Evolutionary conservation across 2,113 vertebrate genomes (phyloP), one percentile per base, ranked within the genome.

Genomic region (mouse (Mus musculus)): DNA sequence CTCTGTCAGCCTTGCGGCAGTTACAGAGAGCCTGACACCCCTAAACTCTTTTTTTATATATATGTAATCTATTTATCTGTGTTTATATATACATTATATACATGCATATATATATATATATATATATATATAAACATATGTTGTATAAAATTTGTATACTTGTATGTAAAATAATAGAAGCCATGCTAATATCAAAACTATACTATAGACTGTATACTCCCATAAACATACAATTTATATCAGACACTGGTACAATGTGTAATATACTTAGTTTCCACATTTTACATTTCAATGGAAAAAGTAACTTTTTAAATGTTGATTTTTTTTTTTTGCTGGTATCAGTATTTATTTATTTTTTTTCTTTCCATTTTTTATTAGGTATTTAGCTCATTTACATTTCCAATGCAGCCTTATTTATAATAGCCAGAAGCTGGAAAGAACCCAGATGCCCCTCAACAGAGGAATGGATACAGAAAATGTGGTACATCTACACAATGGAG

Each of bases 261-360:
- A 82, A 81, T 88, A 7, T 33, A 72, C 78, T 88, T 86, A 61
- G 61, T 12, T 69, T 54, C 84, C 33, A 63, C 11, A 1, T 42
- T 81, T 89, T 89, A 67, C 42, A 78, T 54, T 88, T 81, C 9
- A 93, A 16, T 71, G 42, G 69, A 78, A 90, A 52, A 80, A n/a
- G 54, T n/a, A 73, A 61, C 52, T 71, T 88, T 88, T 93, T 73
- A 42, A 82, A 49, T 56, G 52, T 54, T 85, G 20, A 10, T 93
- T 77, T n/a, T n/a, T n/a, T n/a, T n/a, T n/a, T n/a, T n/a, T n/a
- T n/a, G n/a, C n/a, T n/a, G n/a, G n/a, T n/a, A n/a, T n/a, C n/a
- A n/a, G n/a, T n/a, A n/a, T n/a, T n/a, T n/a, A n/a, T n/a, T n/a
- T n/a, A n/a, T n/a, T n/a, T n/a, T n/a, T n/a, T n/a, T n/a, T n/a